phyloP scores from a whole-genome alignment of 2,113 vertebrate genomes.

The Neolamprologus brichardi region DNA sequence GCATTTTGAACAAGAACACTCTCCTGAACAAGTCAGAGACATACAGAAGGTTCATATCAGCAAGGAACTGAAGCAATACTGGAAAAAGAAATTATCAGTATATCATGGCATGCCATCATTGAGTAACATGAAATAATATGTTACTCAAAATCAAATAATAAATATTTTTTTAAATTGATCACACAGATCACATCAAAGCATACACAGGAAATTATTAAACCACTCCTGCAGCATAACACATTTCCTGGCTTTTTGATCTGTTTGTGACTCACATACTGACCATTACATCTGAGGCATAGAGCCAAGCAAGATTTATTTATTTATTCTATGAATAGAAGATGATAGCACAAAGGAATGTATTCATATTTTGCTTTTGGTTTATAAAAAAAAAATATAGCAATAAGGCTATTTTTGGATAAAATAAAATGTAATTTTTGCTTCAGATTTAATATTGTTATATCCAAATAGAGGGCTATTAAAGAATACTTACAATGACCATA shows the following conservation, averaged over 20 bases:
- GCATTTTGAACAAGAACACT: background rate
- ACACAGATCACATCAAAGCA: background rate
- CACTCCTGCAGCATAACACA: background rate
- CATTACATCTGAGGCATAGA: background rate
- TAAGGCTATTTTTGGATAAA: background rate
- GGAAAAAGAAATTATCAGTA: background rate
- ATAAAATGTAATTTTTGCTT: background rate
- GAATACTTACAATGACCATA: background rate
- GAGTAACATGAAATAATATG: background rate
- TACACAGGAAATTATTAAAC: background rate
- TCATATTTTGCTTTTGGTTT: background rate
- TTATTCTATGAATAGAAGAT: background rate
- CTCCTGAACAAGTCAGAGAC: background rate
- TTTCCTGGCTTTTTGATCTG: background rate
- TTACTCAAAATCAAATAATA: background rate
- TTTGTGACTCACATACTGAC: background rate
- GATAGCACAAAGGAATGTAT: background rate
- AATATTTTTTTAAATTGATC: background rate
- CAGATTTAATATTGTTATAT: background rate
- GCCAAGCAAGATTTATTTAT: background rate
- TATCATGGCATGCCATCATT: background rate
- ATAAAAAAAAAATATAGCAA: fast-evolving
- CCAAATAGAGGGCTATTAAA: background rate
- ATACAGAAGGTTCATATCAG: background rate
- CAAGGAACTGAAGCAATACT: background rate